Evolutionary conservation across 2,797 vertebrate species (phyloP), one percentile per base, ranked within the genome.

Genomic region (Hyperoplus lanceolatus): DNA sequence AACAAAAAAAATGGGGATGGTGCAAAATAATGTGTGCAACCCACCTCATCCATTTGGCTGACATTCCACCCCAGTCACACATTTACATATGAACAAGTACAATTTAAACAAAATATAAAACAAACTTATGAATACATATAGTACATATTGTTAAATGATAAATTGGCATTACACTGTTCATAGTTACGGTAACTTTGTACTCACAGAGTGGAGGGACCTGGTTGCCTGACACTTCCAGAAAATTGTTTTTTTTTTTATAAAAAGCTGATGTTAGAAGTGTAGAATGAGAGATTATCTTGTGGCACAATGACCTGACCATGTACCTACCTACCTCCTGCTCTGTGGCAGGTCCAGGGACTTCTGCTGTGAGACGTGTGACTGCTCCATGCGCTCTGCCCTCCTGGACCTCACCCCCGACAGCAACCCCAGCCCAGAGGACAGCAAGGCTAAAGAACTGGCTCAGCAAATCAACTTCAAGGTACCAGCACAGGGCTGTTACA

Each of bases 391-490:
- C 77, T 93, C 96, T 2, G 94, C 97, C 56, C 96, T 99, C 45
- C 92, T 97, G 68, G 91, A 96, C 14, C 94, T 96, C 48, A 96
- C 95, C 56, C 95, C 96, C 7, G 94, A 96, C 91, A 96, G 96
- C 2, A 91, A 94, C 80, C 96, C 93, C 63, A 97, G 96, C 68
- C 95, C 96, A 4, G 96, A 95, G 6, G 97, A 99, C 89, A 89
- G 91, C 88, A 94, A 97, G 83, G 97, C 96, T 67, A 96, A 97
- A 83, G 94, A 97, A 70, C 94, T 99, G 70, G 98, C 98, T 62
- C 97, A 96, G 89, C 97, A 98, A 94, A 99, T 99, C 83, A 97
- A 94, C 91, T 99, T 99, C 90, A 98, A 99, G 97, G 98, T 99
- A 92, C 66, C 42, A 49, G 41, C 18, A 16, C 60, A 9, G 29